phyloP scores from a whole-genome alignment of 2,113 vertebrate genomes.

The Seriola rivoliana region DNA sequence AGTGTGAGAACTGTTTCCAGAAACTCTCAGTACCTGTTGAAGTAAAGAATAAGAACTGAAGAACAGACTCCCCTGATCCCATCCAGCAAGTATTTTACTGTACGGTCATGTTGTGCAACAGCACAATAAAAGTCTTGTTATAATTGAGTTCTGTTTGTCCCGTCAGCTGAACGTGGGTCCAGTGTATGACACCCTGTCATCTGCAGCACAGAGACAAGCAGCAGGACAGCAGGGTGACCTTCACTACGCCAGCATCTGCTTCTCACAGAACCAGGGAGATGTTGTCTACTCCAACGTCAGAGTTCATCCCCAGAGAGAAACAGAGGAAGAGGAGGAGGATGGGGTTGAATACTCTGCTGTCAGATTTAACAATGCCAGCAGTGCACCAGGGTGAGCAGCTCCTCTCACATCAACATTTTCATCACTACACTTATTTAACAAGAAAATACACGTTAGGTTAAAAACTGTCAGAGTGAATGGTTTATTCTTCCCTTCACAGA shows the following conservation, averaged over 20 bases:
- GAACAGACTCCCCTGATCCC: too few relatives aligned
- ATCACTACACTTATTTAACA: neutral
- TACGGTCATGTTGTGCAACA: too few relatives aligned
- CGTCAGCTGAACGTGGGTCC: neutral
- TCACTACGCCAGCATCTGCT: constrained; percentile 19
- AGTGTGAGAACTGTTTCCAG: neutral
- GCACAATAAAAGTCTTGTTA: too few relatives aligned
- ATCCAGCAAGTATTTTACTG: too few relatives aligned
- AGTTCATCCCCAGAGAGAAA: too few relatives aligned
- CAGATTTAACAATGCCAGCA: neutral
- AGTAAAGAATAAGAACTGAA: too few relatives aligned
- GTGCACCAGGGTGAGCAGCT: constrained; percentile 3
- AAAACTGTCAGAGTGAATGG: neutral
- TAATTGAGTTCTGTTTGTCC: neutral
- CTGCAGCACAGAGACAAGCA: neutral
- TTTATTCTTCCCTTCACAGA: constrained; percentile 17
- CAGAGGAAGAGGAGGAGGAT: fast-evolving
- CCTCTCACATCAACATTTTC: neutral
- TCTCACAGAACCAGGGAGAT: neutral
- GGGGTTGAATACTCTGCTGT: constrained; percentile 1
- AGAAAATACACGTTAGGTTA: neutral
- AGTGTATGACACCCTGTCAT: neutral
- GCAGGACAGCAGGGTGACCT: neutral
- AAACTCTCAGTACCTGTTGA: neutral
- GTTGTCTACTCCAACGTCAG: constrained; percentile 37